Evolutionary conservation across 2,113 vertebrate species (phyloP).

Genomic region (Pogonocichla stellata): DNA sequence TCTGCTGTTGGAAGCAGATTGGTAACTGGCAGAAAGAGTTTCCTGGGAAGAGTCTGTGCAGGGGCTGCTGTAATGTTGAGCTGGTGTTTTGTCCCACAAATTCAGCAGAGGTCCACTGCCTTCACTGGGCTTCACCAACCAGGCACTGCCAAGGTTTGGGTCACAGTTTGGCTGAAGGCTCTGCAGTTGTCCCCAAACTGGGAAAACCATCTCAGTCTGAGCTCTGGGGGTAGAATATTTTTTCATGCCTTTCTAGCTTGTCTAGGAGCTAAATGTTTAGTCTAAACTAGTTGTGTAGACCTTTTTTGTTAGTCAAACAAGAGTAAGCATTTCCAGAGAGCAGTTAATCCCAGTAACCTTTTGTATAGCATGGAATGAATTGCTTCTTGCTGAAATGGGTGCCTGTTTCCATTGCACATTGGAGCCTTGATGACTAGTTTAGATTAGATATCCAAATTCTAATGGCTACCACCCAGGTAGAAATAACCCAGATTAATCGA

Average conservation of each 20-base stretch:
- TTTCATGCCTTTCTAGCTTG: neutral
- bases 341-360: constrained; percentile 5
- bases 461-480: constrained; percentile 16
- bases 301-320: neutral
- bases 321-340: neutral
- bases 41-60: neutral
- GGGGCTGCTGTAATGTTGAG: fast-evolving
- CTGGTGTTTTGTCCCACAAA: neutral
- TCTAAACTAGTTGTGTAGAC: neutral
- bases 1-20: neutral
- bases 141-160: neutral
- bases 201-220: neutral
- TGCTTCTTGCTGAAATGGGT: neutral
- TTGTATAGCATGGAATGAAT: neutral
- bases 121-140: neutral
- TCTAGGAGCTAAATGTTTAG: neutral
- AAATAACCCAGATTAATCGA: neutral
- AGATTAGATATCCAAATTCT: neutral
- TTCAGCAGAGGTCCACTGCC: neutral
- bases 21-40: neutral
- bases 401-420: neutral
- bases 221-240: neutral
- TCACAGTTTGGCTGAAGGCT: neutral
- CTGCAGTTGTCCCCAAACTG: neutral
- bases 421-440: constrained; percentile 33